Conservation (phyloP, 2,797 vertebrate species). For the Pterois miles region DNA sequence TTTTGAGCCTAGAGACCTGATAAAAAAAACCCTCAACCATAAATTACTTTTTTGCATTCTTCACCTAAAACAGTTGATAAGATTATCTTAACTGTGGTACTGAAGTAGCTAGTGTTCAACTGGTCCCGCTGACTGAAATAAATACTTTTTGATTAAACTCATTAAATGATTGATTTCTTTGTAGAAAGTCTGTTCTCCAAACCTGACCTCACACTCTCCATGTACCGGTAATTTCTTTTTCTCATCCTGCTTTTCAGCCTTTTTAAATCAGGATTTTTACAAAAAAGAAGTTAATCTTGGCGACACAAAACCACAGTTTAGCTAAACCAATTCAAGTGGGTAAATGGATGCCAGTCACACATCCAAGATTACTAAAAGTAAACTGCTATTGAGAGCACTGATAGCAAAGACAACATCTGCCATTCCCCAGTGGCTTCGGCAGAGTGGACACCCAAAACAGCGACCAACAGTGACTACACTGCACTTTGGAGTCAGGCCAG, state of each 20-base stretch:
- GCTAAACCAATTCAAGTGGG: neutral
- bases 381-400: neutral
- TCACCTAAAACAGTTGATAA: neutral
- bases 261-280: neutral
- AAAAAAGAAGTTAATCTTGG: neutral
- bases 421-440: neutral
- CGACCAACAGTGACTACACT: neutral
- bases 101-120: neutral
- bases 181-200: neutral
- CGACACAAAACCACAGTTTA: neutral
- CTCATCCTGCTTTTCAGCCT: neutral
- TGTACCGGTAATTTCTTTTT: neutral
- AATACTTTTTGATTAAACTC: neutral
- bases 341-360: neutral
- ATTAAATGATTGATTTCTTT: neutral
- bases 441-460: neutral
- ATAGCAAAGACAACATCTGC: neutral
- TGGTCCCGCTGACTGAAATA: neutral
- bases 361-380: neutral
- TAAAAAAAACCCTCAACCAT: neutral
- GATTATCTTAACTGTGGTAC: neutral
- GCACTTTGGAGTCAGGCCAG: neutral
- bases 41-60: neutral
- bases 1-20: neutral
- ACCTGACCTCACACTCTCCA: neutral